Percentiles rank a stretch among this genome's conserved stretches.
These are phyloP conservation scores for Boleophthalmus pectinirostris DNA, from an alignment of 2,113 vertebrate species.

Conservation along the genomic window DNA sequence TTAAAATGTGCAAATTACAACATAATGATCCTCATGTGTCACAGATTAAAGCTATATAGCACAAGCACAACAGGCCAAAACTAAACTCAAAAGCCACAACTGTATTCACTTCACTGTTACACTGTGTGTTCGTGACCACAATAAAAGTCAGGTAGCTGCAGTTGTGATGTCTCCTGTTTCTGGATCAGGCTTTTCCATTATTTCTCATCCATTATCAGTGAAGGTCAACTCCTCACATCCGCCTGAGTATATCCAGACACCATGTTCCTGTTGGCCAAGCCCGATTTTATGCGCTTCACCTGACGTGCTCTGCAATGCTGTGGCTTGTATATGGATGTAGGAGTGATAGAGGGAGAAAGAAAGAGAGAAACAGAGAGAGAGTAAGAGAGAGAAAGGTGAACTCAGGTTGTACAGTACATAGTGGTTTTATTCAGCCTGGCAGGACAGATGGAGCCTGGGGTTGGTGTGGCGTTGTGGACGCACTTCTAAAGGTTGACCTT, in stretches of 20 bases:
- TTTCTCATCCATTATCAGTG: slow-evolving; percentile 61
- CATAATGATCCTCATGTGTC: too few relatives aligned
- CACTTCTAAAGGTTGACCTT: slow-evolving; percentile 74
- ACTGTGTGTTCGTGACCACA: slow-evolving; percentile 3
- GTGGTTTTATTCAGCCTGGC: slow-evolving; percentile 33
- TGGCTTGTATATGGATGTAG: slow-evolving; percentile 17
- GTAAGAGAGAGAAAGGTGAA: slow-evolving; percentile 16
- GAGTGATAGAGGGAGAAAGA: slow-evolving; percentile 18
- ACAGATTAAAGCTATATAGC: too few relatives aligned
- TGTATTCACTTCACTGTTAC: slow-evolving; percentile 8
- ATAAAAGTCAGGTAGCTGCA: slow-evolving; percentile 28
- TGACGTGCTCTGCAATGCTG: slow-evolving; percentile 18
- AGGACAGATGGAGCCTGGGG: slow-evolving; percentile 46
- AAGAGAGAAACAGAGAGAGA: background rate
- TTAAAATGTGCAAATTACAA: too few relatives aligned
- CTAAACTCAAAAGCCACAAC: background rate
- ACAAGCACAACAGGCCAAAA: too few relatives aligned
- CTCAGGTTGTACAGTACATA: slow-evolving; percentile 31
- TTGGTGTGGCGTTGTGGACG: slow-evolving; percentile 59
- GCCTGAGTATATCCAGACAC: slow-evolving; percentile 49
- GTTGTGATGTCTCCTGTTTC: slow-evolving; percentile 26
- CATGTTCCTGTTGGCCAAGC: slow-evolving; percentile 50
- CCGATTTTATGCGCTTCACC: slow-evolving; percentile 52
- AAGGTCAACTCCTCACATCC: slow-evolving; percentile 61
- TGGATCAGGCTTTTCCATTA: slow-evolving; percentile 58